Evolutionary conservation across 2,113 vertebrate species (phyloP).

Genomic region (Cyphomyrus discorhynchus): DNA sequence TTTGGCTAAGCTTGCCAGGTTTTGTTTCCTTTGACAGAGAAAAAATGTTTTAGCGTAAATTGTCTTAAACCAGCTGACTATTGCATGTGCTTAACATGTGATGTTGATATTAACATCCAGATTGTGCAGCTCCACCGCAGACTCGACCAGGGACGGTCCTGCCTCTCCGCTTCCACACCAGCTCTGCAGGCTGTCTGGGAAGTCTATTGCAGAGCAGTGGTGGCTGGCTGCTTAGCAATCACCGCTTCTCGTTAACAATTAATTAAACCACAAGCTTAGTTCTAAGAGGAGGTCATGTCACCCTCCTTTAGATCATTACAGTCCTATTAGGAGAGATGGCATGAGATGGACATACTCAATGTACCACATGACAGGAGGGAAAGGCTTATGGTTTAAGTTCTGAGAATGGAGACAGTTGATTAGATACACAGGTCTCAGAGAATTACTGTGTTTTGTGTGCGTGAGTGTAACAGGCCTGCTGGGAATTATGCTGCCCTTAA

Average conservation of each 20-base stretch:
- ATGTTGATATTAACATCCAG: neutral
- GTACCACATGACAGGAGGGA: neutral
- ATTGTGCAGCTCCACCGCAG: neutral
- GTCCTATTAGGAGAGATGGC: neutral
- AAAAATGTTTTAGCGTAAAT: neutral
- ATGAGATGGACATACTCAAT: neutral
- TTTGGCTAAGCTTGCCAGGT: neutral
- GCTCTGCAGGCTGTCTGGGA: neutral
- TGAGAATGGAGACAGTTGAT: neutral
- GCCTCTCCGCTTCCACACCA: neutral
- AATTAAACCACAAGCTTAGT: slow-evolving; percentile 19
- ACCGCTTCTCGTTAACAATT: slow-evolving; percentile 13
- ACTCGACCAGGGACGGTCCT: no score
- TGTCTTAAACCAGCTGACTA: neutral
- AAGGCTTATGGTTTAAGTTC: neutral
- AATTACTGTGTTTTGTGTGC: neutral
- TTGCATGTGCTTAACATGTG: neutral
- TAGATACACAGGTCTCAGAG: neutral
- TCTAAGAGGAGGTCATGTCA: neutral
- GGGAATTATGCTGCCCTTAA: neutral
- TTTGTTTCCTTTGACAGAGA: neutral
- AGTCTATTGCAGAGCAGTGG: neutral
- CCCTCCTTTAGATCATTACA: neutral
- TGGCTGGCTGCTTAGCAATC: neutral
- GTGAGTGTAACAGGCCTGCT: neutral